A percentile compares a stretch with the other conserved stretches of the same genome.
These are phyloP conservation scores for Garra rufa DNA, from an alignment of 2,113 vertebrate species.

Conservation along the genomic window DNA sequence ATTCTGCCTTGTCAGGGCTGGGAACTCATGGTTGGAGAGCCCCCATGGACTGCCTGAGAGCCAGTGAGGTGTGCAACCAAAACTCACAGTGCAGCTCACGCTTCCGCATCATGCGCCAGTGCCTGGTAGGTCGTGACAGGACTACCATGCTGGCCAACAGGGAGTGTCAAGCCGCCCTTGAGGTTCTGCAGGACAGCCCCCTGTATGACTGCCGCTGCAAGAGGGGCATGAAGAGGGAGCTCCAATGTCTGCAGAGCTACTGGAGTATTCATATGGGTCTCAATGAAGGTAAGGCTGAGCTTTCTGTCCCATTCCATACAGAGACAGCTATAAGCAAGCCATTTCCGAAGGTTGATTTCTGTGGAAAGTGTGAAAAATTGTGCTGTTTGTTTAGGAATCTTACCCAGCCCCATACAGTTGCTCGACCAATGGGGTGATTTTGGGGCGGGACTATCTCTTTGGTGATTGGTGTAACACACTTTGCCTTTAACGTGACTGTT, in stretches of 20 bases:
- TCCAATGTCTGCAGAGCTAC: constrained; percentile 94
- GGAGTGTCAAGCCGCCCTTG: constrained; percentile 91
- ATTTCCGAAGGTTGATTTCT: not conserved
- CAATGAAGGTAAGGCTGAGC: constrained; percentile 79
- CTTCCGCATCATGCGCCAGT: constrained; percentile 93
- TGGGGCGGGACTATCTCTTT: not conserved
- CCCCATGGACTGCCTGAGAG: constrained; percentile 90
- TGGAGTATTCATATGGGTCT: constrained; percentile 95
- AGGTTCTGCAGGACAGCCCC: constrained; percentile 91
- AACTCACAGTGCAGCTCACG: constrained; percentile 92
- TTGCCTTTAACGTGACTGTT: not conserved
- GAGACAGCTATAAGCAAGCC: not conserved
- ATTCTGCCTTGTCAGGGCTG: constrained; percentile 70
- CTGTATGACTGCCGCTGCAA: constrained; percentile 92
- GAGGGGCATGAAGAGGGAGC: constrained; percentile 93
- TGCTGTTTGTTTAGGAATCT: not conserved
- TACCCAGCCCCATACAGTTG: not conserved
- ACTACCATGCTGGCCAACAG: constrained; percentile 91
- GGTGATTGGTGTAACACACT: not conserved
- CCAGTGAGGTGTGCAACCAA: constrained; percentile 89
- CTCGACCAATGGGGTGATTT: not conserved
- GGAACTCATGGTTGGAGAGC: constrained; percentile 81
- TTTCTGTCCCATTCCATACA: not conserved
- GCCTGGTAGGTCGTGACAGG: constrained; percentile 88
- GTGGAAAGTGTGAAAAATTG: not conserved